Base-by-base conservation (phyloP, 2,797 vertebrate species). In the Taenioides sp. region DNA sequence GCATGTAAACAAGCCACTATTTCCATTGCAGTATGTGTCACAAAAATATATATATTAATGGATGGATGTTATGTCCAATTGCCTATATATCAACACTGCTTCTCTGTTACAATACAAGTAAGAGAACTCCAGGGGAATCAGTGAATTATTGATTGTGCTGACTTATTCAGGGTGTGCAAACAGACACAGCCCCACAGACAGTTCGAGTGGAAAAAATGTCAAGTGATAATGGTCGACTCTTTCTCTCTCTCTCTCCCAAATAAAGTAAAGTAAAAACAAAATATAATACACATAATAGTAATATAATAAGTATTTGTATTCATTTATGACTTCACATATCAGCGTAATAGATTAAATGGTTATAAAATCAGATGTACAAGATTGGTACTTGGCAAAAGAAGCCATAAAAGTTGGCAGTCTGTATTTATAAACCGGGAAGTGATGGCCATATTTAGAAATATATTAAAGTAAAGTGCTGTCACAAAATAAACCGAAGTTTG, bases 81-180 rank as follows among this genome's bases (percentile, higher is more conserved):
- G 65, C 61, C 72, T 67, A 70, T 67, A 71, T 81, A 75, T 73
- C 77, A 43, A 78, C 66, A 40, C 71, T 58, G 79, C 71, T 70
- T 59, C 54, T 40, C 67, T 12, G 34, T 58, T 64, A 76, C 78
- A 69, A 72, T 76, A 74, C 77, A 37, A 63, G 66, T 72, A 71
- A 75, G 59, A 28, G 70, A 82, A 72, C 6, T 31, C 47, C 0
- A 18, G 79, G 73, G 69, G 80, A 79, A 85, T 71, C 61, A 67
- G 85, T 89, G 82, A 89, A 92, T 89, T 86, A 92, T 89, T 87
- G 84, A 91, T 75, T 27, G 47, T 22, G 74, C 84, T 84, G 80
- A 89, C 84, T 87, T 89, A 86, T 88, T 86, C 87, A 87, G 75
- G 74, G 69, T 84, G 79, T 73, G 79, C 74, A 86, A 81, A 82